Evolutionary conservation across 2,888 invertebrate species (phyloP).

Genomic region (Allygus modestus): DNA sequence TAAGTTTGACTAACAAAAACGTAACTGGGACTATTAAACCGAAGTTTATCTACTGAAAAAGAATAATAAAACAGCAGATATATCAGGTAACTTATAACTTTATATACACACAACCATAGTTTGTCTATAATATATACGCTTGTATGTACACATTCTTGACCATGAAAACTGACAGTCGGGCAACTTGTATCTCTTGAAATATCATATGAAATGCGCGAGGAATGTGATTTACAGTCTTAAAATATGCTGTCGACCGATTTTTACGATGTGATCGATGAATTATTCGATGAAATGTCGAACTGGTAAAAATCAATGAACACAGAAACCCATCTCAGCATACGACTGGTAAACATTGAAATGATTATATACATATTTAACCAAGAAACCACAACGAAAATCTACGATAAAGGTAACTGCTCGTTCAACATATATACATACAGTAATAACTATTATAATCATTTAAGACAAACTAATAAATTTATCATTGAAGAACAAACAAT

Average conservation of each 20-base stretch:
- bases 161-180: not conserved
- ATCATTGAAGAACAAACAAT: not conserved
- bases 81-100: slow-evolving; percentile 10
- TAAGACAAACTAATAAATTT: not conserved
- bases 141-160: not conserved
- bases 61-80: slow-evolving; percentile 3
- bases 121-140: not conserved
- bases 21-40: not conserved
- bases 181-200: no score
- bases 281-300: no score
- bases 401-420: slow-evolving; percentile 9
- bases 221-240: no score
- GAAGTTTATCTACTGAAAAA: not conserved
- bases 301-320: no score
- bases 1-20: not conserved
- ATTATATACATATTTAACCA: slow-evolving; percentile 18
- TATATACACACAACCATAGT: slow-evolving; percentile 10
- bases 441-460: not conserved
- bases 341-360: not conserved
- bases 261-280: no score
- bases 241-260: no score
- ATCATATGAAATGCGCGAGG: no score
- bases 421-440: slow-evolving; percentile 1
- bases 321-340: not conserved
- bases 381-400: slow-evolving; percentile 6